A percentile compares a stretch with the other conserved stretches of the same genome.
These are phyloP conservation scores for Temnothorax nylanderi DNA, from an alignment of 1,140 invertebrate genomes.

Conservation along the genomic window DNA sequence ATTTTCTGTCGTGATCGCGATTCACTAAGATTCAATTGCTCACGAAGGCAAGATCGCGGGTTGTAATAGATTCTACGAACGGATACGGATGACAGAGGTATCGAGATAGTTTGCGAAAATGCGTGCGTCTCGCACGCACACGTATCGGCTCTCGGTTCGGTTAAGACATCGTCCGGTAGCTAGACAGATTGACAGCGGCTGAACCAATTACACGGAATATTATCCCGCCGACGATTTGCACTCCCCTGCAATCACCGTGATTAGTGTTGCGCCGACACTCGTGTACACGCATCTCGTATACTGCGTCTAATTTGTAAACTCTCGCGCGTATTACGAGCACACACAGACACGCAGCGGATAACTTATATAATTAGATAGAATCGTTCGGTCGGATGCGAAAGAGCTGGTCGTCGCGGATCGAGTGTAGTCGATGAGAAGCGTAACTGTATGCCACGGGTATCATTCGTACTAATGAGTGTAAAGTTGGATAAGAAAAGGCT, in stretches of 20 bases:
- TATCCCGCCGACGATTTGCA: constrained; percentile 80
- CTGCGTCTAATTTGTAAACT: constrained; percentile 82
- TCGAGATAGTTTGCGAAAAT: constrained; percentile 75
- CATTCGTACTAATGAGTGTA: constrained; percentile 45
- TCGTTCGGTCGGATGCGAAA: constrained; percentile 66
- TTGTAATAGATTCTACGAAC: constrained; percentile 73
- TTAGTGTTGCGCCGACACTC: constrained; percentile 81
- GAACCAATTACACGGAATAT: constrained; percentile 83
- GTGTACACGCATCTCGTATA: constrained; percentile 76
- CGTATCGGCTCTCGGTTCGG: constrained; percentile 66
- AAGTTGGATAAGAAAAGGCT: constrained; percentile 45
- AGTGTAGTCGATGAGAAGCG: constrained; percentile 46
- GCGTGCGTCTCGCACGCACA: constrained; percentile 69
- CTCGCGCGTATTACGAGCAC: constrained; percentile 46
- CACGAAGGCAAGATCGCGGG: constrained; percentile 36
- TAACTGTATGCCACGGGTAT: constrained; percentile 54
- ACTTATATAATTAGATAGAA: constrained; percentile 72
- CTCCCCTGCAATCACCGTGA: constrained; percentile 82
- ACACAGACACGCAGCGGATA: constrained; percentile 18
- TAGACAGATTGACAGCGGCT: constrained; percentile 83
- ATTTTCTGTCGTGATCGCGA: constrained; percentile 41
- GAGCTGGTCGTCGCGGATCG: constrained; percentile 48
- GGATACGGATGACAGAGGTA: constrained; percentile 66
- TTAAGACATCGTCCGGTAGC: constrained; percentile 80
- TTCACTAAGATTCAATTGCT: constrained; percentile 53